Conservation (phyloP, 1,140 invertebrate species). For the Callitettix versicolor region DNA sequence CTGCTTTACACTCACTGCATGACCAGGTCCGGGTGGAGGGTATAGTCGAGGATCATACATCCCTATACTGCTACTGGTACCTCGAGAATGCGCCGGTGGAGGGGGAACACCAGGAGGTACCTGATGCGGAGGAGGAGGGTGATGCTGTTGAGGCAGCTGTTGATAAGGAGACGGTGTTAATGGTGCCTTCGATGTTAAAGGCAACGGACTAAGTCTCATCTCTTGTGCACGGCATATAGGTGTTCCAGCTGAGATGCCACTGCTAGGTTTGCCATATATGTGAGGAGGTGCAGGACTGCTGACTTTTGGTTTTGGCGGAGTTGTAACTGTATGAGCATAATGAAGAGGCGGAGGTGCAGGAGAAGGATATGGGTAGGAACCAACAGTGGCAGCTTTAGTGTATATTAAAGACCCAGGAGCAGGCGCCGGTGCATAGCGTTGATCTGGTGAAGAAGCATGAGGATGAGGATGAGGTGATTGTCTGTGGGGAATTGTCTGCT, state of each 20-base stretch:
- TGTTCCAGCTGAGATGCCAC: conserved; percentile 48
- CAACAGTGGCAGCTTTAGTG: conserved; percentile 26
- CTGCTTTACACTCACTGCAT: conserved; percentile 30
- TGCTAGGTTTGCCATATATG: conserved; percentile 60
- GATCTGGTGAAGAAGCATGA: conserved; percentile 21
- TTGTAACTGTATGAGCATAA: conserved; percentile 28
- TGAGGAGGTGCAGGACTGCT: conserved; percentile 67
- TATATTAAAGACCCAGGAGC: conserved; percentile 14
- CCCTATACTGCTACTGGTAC: conserved; percentile 31
- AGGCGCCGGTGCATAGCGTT: conserved; percentile 5
- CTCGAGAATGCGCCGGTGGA: conserved; percentile 40
- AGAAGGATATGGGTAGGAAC: conserved; percentile 27
- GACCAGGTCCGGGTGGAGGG: conserved; percentile 27
- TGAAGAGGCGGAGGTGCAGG: conserved; percentile 23
- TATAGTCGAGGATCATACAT: conserved; percentile 23
- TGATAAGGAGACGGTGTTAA: conserved; percentile 54
- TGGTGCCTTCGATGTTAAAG: conserved; percentile 53
- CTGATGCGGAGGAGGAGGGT: conserved; percentile 37
- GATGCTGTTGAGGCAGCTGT: conserved; percentile 45
- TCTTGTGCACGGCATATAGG: conserved; percentile 44
- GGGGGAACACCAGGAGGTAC: conserved; percentile 37
- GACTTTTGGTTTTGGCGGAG: conserved; percentile 55
- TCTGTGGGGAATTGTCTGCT: conserved; percentile 25
- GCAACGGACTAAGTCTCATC: conserved; percentile 37
- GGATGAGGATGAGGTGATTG: conserved; percentile 22